phyloP scores from a whole-genome alignment of 2,113 vertebrate species.

The Anhinga rufa region DNA sequence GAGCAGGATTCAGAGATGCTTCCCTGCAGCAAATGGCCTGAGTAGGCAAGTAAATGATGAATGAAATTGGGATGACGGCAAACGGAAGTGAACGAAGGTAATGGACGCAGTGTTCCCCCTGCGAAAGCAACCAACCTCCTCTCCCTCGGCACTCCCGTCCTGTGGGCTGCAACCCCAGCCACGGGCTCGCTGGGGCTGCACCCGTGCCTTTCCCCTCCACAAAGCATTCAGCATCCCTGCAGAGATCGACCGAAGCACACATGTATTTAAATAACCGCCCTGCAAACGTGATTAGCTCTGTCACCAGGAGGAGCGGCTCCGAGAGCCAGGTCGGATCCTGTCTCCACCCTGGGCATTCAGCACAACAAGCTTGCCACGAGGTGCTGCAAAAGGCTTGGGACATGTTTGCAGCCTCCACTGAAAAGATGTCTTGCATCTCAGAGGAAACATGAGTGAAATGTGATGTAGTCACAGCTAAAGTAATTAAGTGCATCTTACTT shows the following conservation, averaged over 20 bases:
- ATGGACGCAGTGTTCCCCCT: background rate
- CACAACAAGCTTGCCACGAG: background rate
- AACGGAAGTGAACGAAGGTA: background rate
- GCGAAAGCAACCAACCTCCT: background rate
- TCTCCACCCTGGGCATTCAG: background rate
- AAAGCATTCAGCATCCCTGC: background rate
- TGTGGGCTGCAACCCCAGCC: background rate
- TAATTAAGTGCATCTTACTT: constrained; percentile 59
- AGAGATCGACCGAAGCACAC: fast-evolving
- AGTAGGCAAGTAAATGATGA: background rate
- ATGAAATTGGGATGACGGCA: background rate
- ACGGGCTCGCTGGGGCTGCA: background rate
- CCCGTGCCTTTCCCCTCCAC: fast-evolving
- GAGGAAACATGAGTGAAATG: constrained; percentile 9
- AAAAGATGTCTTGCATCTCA: constrained; percentile 1
- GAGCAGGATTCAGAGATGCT: background rate
- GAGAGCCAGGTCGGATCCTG: background rate
- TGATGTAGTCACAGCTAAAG: background rate
- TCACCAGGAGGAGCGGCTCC: background rate
- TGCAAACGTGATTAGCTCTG: background rate
- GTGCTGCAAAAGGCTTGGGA: background rate
- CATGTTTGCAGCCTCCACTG: background rate
- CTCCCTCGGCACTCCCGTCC: background rate
- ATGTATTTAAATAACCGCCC: fast-evolving
- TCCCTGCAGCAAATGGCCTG: background rate